These are phyloP conservation scores for Atta cephalotes DNA, from an alignment of 1,140 invertebrate genomes.

Conservation along the genomic window DNA sequence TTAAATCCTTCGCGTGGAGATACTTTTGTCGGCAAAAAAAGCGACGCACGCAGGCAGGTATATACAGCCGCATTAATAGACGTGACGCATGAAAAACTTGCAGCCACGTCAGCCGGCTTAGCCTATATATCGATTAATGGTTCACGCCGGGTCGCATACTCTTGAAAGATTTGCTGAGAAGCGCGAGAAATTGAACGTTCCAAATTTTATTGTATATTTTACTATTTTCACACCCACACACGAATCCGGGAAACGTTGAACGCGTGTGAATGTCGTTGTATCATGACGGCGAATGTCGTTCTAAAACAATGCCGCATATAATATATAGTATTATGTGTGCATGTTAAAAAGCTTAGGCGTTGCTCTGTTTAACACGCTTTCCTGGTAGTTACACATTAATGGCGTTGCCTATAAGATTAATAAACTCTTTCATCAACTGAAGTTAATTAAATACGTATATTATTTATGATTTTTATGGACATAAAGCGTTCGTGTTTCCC, in stretches of 20 bases:
- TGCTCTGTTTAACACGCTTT: slow-evolving; percentile 28
- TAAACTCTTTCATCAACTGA: neutral
- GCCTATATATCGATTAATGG: slow-evolving; percentile 67
- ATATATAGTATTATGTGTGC: neutral
- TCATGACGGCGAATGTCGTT: neutral
- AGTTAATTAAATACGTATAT: slow-evolving; percentile 1
- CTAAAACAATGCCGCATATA: slow-evolving; percentile 13
- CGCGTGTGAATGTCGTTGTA: neutral
- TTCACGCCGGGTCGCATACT: slow-evolving; percentile 55
- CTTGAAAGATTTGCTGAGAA: slow-evolving; percentile 52
- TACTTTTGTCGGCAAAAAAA: slow-evolving; percentile 9
- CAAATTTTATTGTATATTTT: slow-evolving; percentile 49
- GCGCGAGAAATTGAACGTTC: slow-evolving; percentile 53
- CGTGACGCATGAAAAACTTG: slow-evolving; percentile 70
- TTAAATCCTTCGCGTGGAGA: neutral
- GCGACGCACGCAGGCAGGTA: slow-evolving; percentile 26
- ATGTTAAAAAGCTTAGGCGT: slow-evolving; percentile 13
- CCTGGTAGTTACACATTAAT: neutral
- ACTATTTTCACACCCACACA: neutral
- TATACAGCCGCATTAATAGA: slow-evolving; percentile 45
- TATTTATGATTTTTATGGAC: neutral
- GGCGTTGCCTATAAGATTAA: neutral
- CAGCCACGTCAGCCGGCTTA: slow-evolving; percentile 67
- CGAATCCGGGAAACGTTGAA: too few relatives aligned
- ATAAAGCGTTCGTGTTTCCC: neutral